Percentiles rank a stretch among this genome's conserved stretches.
Conservation (phyloP, 2,113 vertebrate genomes). For the Melozone crissalis region DNA sequence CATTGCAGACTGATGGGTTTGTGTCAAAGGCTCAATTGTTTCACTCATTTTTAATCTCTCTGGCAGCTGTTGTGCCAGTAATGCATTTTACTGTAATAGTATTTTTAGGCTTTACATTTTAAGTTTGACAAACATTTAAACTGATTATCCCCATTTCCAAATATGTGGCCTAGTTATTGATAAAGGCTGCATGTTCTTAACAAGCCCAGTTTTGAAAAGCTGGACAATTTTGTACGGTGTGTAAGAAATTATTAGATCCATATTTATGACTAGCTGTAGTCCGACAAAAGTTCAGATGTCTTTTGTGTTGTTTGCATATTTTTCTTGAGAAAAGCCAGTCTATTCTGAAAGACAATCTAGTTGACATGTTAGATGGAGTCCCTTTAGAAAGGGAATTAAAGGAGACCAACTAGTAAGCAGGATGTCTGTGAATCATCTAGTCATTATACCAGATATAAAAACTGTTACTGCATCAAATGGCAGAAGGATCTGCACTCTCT, state of each 20-base stretch:
- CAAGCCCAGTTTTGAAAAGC: neutral
- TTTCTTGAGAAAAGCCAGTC: neutral
- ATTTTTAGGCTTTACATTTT: neutral
- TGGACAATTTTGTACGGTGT: rapidly evolving
- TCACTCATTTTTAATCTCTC: neutral
- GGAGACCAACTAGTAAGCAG: neutral
- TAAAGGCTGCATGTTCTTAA: neutral
- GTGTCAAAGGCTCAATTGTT: neutral
- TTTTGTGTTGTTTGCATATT: neutral
- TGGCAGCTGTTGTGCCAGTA: neutral
- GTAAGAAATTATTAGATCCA: neutral
- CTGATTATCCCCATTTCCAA: neutral
- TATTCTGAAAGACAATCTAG: neutral
- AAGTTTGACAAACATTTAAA: neutral
- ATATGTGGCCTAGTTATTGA: neutral
- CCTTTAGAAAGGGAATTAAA: neutral
- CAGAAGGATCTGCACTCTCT: neutral
- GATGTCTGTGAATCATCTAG: neutral
- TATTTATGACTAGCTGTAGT: neutral
- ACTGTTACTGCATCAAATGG: neutral
- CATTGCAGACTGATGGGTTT: neutral
- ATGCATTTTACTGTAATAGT: neutral
- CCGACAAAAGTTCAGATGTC: neutral
- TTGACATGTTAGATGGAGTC: neutral
- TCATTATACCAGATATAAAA: neutral